Percentiles rank a stretch among this genome's conserved stretches.
phyloP scores from a whole-genome alignment of 2,888 invertebrate species.

The Callimorpha dominula region DNA sequence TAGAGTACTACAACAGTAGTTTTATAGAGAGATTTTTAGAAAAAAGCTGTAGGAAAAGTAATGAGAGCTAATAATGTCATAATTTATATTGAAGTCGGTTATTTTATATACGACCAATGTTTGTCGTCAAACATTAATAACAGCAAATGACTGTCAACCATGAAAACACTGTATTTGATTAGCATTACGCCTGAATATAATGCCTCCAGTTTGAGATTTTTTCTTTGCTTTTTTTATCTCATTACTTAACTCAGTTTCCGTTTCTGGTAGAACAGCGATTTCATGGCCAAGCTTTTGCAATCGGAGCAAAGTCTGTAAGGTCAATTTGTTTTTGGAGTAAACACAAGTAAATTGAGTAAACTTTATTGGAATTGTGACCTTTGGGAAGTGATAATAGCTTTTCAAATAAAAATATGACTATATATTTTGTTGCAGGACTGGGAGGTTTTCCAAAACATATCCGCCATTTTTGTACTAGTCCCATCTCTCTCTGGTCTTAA shows the following conservation, averaged over 20 bases:
- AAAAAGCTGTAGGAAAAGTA: too few species aligned
- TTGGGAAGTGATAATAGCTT: not conserved
- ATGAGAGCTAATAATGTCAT: too few species aligned
- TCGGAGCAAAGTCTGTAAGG: constrained; percentile 1
- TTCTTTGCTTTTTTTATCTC: not conserved
- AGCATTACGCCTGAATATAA: not conserved
- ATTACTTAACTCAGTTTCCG: constrained; percentile 19
- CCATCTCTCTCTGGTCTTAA: constrained; percentile 93
- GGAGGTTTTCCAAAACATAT: constrained; percentile 90
- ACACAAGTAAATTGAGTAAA: not conserved
- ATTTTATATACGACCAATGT: not conserved
- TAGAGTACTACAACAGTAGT: too few species aligned
- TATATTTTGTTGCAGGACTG: constrained; percentile 87
- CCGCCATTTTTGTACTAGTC: constrained; percentile 92
- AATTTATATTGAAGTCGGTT: too few species aligned
- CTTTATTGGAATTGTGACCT: constrained; percentile 1
- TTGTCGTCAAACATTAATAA: too few species aligned
- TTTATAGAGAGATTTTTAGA: too few species aligned
- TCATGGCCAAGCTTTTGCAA: constrained; percentile 17
- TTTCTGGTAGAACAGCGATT: constrained; percentile 32
- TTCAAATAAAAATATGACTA: too few species aligned
- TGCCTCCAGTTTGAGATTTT: not conserved
- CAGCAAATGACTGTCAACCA: not conserved
- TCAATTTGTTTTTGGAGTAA: constrained; percentile 6
- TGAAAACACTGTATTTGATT: not conserved